Base-by-base conservation (phyloP, 2,797 vertebrate species). In the Alca torda region DNA sequence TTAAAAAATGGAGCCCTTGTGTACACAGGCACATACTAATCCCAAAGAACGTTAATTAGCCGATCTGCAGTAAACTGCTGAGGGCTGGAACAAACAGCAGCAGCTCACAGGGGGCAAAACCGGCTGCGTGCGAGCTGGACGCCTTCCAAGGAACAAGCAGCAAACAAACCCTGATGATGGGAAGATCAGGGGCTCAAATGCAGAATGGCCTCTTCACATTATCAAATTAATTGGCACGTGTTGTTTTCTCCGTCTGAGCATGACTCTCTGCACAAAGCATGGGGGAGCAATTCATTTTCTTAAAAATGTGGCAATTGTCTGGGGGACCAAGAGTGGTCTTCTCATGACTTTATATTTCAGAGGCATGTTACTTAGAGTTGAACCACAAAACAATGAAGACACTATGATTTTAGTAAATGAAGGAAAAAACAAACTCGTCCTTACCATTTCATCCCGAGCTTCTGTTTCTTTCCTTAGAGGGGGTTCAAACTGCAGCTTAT, bases 401-500 rank as follows among this genome's bases (percentile, higher is more conserved):
- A 10, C 3, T 20, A 6, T 13, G 39, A 53, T 50, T 94, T 75
- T 23, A 89, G 48, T 21, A 10, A 84, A 23, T 1, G 11, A 79
- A 86, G 13, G 31, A 39, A 41, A 25, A 11, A 2, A 0, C 16
- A 54, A 88, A 74, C 10, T 24, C 9, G 11, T 25, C 79, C 96
- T 98, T 97, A 99, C 99, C 99, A 99, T 99, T 98, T 99, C 99
- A 96, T 99, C 98, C 77, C 99, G 98, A 94, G 99, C 99, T 98
- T 99, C 99, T 2, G 99, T 99, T 98, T 99, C 99, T 96, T 99
- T 99, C 96, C 98, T 96, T 20, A 99, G 97, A 11, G 99, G 99
- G 31, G 99, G 98, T 95, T 99, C 98, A 97, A 99, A 99, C 87
- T 99, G 98, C 93, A 99, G 96, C 97, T 99, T 99, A 96, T 99